Evolutionary conservation across 23 tunicate genomes (phyloP).

Genomic region (Ciona savignyi): DNA sequence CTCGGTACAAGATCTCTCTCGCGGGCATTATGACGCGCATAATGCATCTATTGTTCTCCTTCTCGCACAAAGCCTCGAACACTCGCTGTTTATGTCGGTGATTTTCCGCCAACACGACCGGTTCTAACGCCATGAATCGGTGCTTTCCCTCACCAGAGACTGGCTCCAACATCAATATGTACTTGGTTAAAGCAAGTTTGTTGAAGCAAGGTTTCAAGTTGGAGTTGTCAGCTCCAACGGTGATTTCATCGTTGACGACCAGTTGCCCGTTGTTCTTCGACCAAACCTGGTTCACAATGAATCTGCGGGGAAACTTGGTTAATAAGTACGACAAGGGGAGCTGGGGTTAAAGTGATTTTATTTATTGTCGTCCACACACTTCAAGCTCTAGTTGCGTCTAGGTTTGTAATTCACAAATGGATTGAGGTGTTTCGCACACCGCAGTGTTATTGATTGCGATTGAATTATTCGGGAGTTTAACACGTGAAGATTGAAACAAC

Average conservation of each 20-base stretch:
- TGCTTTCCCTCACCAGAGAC: not conserved
- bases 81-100: slow-evolving; percentile 10
- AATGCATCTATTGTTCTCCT: slow-evolving; percentile 5
- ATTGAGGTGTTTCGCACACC: too few relatives aligned
- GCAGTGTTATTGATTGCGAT: too few relatives aligned
- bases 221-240: slow-evolving; percentile 4
- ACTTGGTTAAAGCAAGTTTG: not conserved
- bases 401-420: too few relatives aligned
- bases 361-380: too few relatives aligned
- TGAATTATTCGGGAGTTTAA: too few relatives aligned
- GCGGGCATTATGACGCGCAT: slow-evolving; percentile 29
- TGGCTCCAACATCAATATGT: slow-evolving; percentile 26
- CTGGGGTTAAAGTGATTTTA: too few relatives aligned
- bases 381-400: too few relatives aligned
- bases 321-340: too few relatives aligned
- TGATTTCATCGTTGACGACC: slow-evolving; percentile 2
- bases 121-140: not conserved
- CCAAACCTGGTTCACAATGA: slow-evolving; percentile 30
- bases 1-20: slow-evolving; percentile 12
- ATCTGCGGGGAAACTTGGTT: slow-evolving; percentile 13
- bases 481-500: too few relatives aligned
- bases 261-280: slow-evolving; percentile 27
- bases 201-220: slow-evolving; percentile 7
- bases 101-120: slow-evolving; percentile 25
- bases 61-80: slow-evolving; percentile 20